Percentiles rank a stretch among this genome's conserved stretches.
Evolutionary conservation across 2,888 invertebrate genomes (phyloP).

Genomic region (Beris chalybata): DNA sequence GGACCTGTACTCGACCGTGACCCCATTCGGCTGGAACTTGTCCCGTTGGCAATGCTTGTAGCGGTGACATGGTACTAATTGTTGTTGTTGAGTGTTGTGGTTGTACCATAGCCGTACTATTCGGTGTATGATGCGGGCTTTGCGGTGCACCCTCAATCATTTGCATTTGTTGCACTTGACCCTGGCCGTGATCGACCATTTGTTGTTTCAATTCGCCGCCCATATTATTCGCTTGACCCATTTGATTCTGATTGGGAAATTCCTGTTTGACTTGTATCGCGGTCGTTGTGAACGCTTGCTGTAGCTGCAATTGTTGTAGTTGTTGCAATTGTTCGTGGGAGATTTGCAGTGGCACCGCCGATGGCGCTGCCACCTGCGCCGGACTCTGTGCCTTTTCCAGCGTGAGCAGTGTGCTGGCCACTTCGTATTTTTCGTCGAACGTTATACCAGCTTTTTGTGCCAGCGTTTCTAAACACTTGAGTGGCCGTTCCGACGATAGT

Average conservation of each 20-base stretch:
- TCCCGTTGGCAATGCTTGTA: slow-evolving; percentile 66
- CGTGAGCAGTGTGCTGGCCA: slow-evolving; percentile 65
- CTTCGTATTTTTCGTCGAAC: slow-evolving; percentile 74
- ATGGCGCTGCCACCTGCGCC: slow-evolving; percentile 51
- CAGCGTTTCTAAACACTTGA: slow-evolving; percentile 72
- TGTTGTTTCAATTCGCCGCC: slow-evolving; percentile 50
- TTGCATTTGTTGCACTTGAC: slow-evolving; percentile 58
- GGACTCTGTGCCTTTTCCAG: slow-evolving; percentile 66
- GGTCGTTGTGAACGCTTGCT: slow-evolving; percentile 60
- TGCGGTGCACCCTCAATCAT: slow-evolving; percentile 55
- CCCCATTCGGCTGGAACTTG: slow-evolving; percentile 71
- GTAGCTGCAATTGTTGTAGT: slow-evolving; percentile 64
- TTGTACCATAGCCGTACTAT: slow-evolving; percentile 48
- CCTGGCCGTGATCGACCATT: slow-evolving; percentile 56
- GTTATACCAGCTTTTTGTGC: slow-evolving; percentile 75
- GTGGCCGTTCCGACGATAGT: slow-evolving; percentile 54
- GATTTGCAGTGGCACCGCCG: slow-evolving; percentile 53
- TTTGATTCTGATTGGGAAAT: slow-evolving; percentile 49
- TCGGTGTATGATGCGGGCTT: slow-evolving; percentile 58
- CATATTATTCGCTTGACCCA: slow-evolving; percentile 22
- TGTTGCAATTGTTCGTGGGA: slow-evolving; percentile 61
- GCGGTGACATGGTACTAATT: slow-evolving; percentile 75
- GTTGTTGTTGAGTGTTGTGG: slow-evolving; percentile 62
- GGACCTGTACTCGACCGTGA: slow-evolving; percentile 76
- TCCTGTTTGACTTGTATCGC: slow-evolving; percentile 57